Conservation (phyloP, 2,113 vertebrate genomes). For the Candoia aspera region DNA sequence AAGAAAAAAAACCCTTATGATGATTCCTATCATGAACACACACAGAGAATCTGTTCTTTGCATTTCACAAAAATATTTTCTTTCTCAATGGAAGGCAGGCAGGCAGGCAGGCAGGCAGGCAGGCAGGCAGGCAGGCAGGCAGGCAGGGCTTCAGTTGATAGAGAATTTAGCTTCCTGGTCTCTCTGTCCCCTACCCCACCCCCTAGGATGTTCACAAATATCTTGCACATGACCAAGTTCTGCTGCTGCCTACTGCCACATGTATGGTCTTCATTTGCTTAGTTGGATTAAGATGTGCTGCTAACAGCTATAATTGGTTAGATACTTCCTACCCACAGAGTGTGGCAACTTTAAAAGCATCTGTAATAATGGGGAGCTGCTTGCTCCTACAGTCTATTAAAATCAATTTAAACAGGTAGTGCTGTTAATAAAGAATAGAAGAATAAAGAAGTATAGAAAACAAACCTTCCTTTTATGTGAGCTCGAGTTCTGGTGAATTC, state of each 20-base stretch:
- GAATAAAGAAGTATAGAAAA: neutral
- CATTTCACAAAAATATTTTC: slow-evolving; percentile 57
- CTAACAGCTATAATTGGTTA: slow-evolving; percentile 70
- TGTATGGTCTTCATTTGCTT: slow-evolving; percentile 62
- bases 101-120: neutral
- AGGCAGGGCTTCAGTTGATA: slow-evolving; percentile 8
- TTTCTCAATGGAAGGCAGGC: neutral
- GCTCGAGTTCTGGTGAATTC: neutral
- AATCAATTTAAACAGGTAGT: slow-evolving; percentile 20
- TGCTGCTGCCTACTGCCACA: slow-evolving; percentile 20
- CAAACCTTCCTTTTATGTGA: neutral
- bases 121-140: too few relatives aligned
- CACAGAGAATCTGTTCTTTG: slow-evolving; percentile 58
- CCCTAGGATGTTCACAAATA: slow-evolving; percentile 23
- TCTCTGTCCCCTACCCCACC: neutral
- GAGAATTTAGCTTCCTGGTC: neutral
- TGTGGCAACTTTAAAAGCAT: slow-evolving; percentile 55
- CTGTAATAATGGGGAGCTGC: slow-evolving; percentile 12
- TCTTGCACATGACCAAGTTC: neutral
- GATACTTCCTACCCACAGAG: slow-evolving; percentile 70
- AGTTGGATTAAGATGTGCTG: slow-evolving; percentile 56
- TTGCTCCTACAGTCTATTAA: slow-evolving; percentile 4
- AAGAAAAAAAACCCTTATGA: slow-evolving; percentile 48
- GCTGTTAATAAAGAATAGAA: slow-evolving; percentile 15
- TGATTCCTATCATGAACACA: slow-evolving; percentile 60